phyloP scores from a whole-genome alignment of 2,888 invertebrate genomes.

The Epiblema foenella region DNA sequence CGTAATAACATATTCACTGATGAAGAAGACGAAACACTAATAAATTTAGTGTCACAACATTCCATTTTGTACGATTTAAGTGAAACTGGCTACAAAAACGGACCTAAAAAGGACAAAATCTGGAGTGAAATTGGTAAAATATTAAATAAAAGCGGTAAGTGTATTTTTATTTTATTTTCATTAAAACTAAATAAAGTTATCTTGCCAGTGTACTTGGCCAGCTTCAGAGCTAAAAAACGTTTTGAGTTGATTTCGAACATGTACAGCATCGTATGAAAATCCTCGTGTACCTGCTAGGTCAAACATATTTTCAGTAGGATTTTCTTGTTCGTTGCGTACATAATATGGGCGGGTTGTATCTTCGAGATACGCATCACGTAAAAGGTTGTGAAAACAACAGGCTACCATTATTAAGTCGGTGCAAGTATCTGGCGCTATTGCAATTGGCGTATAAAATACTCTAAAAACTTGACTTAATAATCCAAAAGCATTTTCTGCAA shows the following conservation, averaged over 20 bases:
- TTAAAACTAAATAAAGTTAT: too few species aligned
- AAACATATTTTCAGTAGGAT: background rate
- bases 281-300: background rate
- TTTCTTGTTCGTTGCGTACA: background rate
- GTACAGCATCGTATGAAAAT: background rate
- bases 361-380: slow-evolving; percentile 10
- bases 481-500: slow-evolving; percentile 42
- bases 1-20: too few species aligned
- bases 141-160: too few species aligned
- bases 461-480: slow-evolving; percentile 42
- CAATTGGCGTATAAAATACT: slow-evolving; percentile 35
- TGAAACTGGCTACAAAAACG: too few species aligned
- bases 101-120: too few species aligned
- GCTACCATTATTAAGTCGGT: slow-evolving; percentile 29
- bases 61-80: too few species aligned
- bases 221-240: background rate
- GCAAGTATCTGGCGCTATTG: slow-evolving; percentile 34
- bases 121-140: too few species aligned
- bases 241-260: background rate
- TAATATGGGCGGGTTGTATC: background rate
- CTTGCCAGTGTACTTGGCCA: background rate
- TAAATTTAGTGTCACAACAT: too few species aligned
- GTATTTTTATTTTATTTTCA: too few species aligned
- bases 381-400: slow-evolving; percentile 8
- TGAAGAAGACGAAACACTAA: too few species aligned